Evolutionary conservation across 2,888 invertebrate species (phyloP), one percentile per base, ranked within the genome.

Genomic region (Lochmaea crataegi): DNA sequence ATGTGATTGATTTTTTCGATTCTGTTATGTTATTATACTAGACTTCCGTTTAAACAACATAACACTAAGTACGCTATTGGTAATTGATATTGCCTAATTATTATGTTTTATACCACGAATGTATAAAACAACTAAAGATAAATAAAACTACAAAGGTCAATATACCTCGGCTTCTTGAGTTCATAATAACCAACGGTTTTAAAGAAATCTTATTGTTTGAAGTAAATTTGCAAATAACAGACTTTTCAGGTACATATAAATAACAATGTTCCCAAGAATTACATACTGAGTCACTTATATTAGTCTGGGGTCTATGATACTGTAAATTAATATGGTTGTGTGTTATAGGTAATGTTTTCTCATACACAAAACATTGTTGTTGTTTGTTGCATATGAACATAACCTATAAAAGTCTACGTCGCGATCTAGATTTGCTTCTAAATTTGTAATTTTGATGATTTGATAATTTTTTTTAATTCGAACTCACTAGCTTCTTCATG

Each of bases 151-250:
- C 16, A 58, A 16, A 68, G 68, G 68, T 68, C 68, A 68, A 38
- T 51, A 61, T 61, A 68, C 68, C 48, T 69, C 26, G 58, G 1
- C 2, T 32, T 60, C 11, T 22, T 26, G 68, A 60, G 69, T 70
- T 70, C 64, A 57, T 42, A 64, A 42, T 63, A 38, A 45, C 64
- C 26, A 70, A 70, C 70, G 51, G 70, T 56, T 70, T 68, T 45
- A 22, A 14, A 64, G 16, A 57, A 70, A 64, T 53, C 57, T 64
- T 64, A 70, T 70, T 70, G 70, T 70, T 70, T 70, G 16, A 51
- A 56, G 18, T 70, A 22, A 70, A 65, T 70, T 70, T 57, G 65
- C 64, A 57, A 70, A 60, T 68, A 68, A 68, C 60, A 68, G 38
- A 61, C 41, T 58, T 66, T 67, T 18, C 16, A 45, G 45, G 12